These are phyloP conservation scores for Perodicticus potto DNA, from an alignment of 2,797 vertebrate genomes.

Conservation along the genomic window DNA sequence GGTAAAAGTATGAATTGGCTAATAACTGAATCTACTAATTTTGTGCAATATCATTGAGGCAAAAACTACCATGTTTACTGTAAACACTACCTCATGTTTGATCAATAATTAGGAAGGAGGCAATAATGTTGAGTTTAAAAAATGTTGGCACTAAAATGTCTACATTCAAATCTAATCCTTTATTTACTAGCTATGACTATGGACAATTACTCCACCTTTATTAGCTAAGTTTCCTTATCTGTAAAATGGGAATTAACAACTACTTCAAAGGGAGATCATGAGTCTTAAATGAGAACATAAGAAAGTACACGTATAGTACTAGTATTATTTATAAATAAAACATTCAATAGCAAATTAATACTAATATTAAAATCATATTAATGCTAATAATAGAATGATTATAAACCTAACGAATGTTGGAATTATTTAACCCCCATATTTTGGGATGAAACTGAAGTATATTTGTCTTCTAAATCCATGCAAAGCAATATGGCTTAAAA, in stretches of 20 bases:
- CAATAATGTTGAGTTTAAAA: slow-evolving; percentile 13
- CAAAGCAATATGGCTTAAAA: slow-evolving; percentile 63
- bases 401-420: slow-evolving; percentile 37
- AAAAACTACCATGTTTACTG: slow-evolving; percentile 60
- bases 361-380: slow-evolving; percentile 55
- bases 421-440: slow-evolving; percentile 56
- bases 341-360: slow-evolving; percentile 40
- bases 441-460: neutral
- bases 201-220: slow-evolving; percentile 58
- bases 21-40: slow-evolving; percentile 62
- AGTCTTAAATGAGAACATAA: slow-evolving; percentile 64
- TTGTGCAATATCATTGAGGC: slow-evolving; percentile 30
- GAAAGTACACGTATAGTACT: slow-evolving; percentile 55
- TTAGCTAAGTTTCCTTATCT: slow-evolving; percentile 69
- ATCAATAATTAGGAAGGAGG: slow-evolving; percentile 43
- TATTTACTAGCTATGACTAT: slow-evolving; percentile 20
- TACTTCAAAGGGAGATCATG: slow-evolving; percentile 37
- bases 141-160: slow-evolving; percentile 43
- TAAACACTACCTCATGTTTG: slow-evolving; percentile 62
- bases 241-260: slow-evolving; percentile 65
- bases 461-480: slow-evolving; percentile 70
- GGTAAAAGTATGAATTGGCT: slow-evolving; percentile 69
- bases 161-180: slow-evolving; percentile 58
- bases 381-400: slow-evolving; percentile 54
- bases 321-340: slow-evolving; percentile 58